These are phyloP conservation scores for Drosophila pseudoananassae DNA, from an alignment of 1,140 invertebrate species.

Conservation along the genomic window DNA sequence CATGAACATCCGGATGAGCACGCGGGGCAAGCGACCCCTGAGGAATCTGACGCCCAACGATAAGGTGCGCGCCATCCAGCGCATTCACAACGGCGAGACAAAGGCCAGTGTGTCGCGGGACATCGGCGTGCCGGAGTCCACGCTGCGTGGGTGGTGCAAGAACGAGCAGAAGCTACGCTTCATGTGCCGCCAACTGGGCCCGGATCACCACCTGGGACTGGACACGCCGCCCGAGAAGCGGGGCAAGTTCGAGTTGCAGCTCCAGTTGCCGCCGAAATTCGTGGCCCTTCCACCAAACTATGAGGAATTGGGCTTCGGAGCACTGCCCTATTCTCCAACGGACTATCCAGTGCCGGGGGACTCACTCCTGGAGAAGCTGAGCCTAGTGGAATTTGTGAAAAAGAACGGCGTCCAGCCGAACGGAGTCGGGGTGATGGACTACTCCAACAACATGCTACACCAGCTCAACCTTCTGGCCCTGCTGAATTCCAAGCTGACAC, in stretches of 20 bases:
- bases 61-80: slow-evolving; percentile 91
- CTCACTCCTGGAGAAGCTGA: slow-evolving; percentile 62
- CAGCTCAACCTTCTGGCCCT: slow-evolving; percentile 63
- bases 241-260: slow-evolving; percentile 69
- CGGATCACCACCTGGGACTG: slow-evolving; percentile 85
- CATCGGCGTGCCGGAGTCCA: slow-evolving; percentile 93
- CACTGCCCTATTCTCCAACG: slow-evolving; percentile 43
- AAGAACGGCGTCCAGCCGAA: slow-evolving; percentile 84
- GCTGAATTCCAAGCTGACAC: slow-evolving; percentile 62
- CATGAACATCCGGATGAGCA: slow-evolving; percentile 83
- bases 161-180: slow-evolving; percentile 91
- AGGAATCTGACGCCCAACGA: slow-evolving; percentile 89
- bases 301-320: slow-evolving; percentile 71
- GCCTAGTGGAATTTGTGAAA: slow-evolving; percentile 73
- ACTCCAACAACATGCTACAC: slow-evolving; percentile 60
- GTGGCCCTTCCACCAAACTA: slow-evolving; percentile 55
- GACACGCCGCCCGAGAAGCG: slow-evolving; percentile 85
- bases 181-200: slow-evolving; percentile 88
- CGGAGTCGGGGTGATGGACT: slow-evolving; percentile 42
- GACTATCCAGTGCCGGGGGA: slow-evolving; percentile 66
- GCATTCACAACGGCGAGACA: slow-evolving; percentile 92
- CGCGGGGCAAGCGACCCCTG: slow-evolving; percentile 89
- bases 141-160: slow-evolving; percentile 93
- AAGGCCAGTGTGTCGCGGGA: slow-evolving; percentile 92
- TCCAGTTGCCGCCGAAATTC: slow-evolving; percentile 72